Evolutionary conservation across 2,797 vertebrate species (phyloP).

Genomic region (Enteromius thamalakanensis): DNA sequence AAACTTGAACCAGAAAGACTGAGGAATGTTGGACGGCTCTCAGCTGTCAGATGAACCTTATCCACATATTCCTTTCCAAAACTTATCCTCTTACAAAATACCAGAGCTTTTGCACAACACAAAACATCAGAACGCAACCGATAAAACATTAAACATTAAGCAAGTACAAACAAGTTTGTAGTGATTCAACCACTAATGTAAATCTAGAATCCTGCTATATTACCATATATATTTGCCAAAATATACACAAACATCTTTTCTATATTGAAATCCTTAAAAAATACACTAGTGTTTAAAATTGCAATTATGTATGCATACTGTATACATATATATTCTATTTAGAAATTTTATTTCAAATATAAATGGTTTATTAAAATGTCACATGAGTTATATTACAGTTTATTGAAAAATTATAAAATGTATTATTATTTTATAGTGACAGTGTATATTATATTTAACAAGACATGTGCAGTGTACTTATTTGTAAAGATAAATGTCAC

Average conservation of each 20-base stretch:
- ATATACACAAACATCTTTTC: not conserved
- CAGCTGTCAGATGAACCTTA: constrained; percentile 38
- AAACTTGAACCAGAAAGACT: constrained; percentile 1
- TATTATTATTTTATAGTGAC: no score
- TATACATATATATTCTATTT: no score
- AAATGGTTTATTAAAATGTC: no score
- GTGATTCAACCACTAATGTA: not conserved
- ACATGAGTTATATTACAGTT: no score
- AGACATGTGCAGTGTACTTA: not conserved
- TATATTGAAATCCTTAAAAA: not conserved
- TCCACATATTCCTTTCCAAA: constrained; percentile 32
- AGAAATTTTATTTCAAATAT: no score
- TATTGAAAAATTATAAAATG: no score
- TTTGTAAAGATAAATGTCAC: not conserved
- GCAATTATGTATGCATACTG: no score
- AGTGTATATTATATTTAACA: not conserved
- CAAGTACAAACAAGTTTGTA: constrained; percentile 16
- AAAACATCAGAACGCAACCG: not conserved
- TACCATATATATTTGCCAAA: not conserved
- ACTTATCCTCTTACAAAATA: constrained; percentile 27
- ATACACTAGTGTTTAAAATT: no score
- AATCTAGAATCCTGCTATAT: not conserved
- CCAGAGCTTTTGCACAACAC: not conserved
- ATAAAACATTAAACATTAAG: constrained; percentile 37
- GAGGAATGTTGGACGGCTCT: constrained; percentile 30